phyloP scores from a whole-genome alignment of 1,140 invertebrate genomes.

The Drusus annulatus region DNA sequence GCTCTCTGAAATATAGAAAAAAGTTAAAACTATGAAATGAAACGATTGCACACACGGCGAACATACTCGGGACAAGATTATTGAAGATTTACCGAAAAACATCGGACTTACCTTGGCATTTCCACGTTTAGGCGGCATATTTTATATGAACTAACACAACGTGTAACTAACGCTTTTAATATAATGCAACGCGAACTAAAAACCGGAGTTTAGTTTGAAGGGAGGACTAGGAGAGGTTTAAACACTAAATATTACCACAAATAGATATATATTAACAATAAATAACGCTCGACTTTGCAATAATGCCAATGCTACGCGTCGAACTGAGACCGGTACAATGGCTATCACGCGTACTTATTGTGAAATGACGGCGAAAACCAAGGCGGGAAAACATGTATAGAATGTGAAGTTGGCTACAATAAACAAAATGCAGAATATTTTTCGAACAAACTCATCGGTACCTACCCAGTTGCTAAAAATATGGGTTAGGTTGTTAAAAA shows the following conservation, averaged over 20 bases:
- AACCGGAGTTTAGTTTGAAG: background rate
- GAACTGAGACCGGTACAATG: conserved; percentile 27
- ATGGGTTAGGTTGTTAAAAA: no score
- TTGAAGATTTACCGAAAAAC: background rate
- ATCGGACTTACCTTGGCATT: conserved; percentile 43
- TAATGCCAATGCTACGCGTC: background rate
- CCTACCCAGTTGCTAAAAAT: background rate
- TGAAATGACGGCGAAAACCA: conserved; percentile 19
- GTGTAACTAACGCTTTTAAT: conserved; percentile 17
- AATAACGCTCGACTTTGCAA: background rate
- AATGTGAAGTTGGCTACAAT: conserved; percentile 16
- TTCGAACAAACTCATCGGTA: background rate
- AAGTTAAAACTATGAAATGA: background rate
- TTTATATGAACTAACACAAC: conserved; percentile 12
- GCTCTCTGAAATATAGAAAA: background rate
- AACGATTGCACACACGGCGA: background rate
- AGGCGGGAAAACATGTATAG: conserved; percentile 27
- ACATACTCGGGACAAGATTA: no score
- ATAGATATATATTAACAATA: conserved; percentile 12
- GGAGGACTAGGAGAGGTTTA: background rate
- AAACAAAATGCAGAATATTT: background rate
- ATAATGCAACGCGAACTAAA: conserved; percentile 3
- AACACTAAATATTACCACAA: background rate
- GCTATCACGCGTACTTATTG: conserved; percentile 25
- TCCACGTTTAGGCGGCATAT: conserved; percentile 50